Conservation (phyloP, 2,113 vertebrate species). For the Pomatostomus ruficeps region DNA sequence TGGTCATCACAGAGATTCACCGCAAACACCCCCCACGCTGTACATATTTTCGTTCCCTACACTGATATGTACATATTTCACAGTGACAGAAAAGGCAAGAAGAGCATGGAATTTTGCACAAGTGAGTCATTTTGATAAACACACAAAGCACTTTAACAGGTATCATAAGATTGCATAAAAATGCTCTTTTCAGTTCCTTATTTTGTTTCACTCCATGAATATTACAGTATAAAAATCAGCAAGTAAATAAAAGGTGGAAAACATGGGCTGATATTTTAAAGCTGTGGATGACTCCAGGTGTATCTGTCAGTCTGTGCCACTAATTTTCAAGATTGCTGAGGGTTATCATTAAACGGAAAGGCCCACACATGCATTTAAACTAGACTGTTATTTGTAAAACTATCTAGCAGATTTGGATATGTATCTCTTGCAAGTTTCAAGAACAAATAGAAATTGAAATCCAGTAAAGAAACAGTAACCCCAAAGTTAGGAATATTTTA, state of each 20-base stretch:
- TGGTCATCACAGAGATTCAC: neutral
- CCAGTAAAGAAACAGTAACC: neutral
- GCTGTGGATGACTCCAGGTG: neutral
- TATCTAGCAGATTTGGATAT: neutral
- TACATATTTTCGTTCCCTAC: neutral
- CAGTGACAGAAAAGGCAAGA: neutral
- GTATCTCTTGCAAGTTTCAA: neutral
- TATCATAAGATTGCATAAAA: neutral
- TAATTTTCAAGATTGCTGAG: neutral
- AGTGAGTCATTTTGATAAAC: neutral
- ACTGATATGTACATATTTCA: neutral
- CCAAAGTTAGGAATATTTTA: neutral
- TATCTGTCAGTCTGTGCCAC: neutral
- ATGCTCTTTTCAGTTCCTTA: neutral
- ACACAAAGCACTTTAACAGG: neutral
- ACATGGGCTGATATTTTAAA: neutral
- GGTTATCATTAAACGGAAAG: neutral
- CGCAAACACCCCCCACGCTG: neutral
- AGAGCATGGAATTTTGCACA: neutral
- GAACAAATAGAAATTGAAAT: neutral
- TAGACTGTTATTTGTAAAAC: neutral
- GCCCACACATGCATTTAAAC: neutral
- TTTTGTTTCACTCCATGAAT: neutral
- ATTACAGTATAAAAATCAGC: neutral
- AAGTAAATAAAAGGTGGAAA: neutral